phyloP scores from a whole-genome alignment of 2,888 invertebrate genomes.

The Eumerus sabulonum region DNA sequence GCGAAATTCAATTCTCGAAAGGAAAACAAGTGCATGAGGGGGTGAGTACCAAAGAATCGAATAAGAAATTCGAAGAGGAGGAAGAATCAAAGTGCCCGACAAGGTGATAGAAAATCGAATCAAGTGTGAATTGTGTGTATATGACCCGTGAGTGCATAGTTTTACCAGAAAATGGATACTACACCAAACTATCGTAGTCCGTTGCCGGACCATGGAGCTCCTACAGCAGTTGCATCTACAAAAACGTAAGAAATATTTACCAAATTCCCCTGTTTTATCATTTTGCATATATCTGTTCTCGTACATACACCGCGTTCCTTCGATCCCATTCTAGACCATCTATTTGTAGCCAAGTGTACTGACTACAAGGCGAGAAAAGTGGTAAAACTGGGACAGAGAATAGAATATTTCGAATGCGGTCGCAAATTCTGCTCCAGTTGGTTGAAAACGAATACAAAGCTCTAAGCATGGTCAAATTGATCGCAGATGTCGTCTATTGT shows the following conservation, averaged over 20 bases:
- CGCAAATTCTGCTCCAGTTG: conserved; percentile 63
- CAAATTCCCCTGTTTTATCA: background rate
- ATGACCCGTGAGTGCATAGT: conserved; percentile 27
- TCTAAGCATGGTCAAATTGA: too few relatives aligned
- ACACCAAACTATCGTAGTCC: conserved; percentile 20
- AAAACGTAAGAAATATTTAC: conserved; percentile 49
- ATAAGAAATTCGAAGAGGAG: conserved; percentile 38
- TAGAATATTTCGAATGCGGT: conserved; percentile 35
- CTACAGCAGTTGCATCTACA: conserved; percentile 39
- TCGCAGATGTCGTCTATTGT: too few relatives aligned
- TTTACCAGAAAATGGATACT: conserved; percentile 51
- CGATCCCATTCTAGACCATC: background rate
- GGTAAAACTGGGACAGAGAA: conserved; percentile 48
- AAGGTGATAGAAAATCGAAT: conserved; percentile 14
- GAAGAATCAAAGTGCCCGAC: conserved; percentile 19
- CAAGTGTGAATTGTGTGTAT: conserved; percentile 34
- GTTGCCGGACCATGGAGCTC: conserved; percentile 24
- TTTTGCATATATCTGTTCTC: conserved; percentile 31
- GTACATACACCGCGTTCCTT: conserved; percentile 41
- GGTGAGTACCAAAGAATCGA: conserved; percentile 67
- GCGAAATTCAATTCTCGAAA: conserved; percentile 17
- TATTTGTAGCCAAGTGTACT: background rate
- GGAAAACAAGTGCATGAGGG: conserved; percentile 50
- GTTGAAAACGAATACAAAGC: conserved; percentile 19
- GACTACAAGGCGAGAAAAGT: conserved; percentile 15